Evolutionary conservation across 2,113 vertebrate species (phyloP).

Genomic region (Callocephalon fimbriatum): DNA sequence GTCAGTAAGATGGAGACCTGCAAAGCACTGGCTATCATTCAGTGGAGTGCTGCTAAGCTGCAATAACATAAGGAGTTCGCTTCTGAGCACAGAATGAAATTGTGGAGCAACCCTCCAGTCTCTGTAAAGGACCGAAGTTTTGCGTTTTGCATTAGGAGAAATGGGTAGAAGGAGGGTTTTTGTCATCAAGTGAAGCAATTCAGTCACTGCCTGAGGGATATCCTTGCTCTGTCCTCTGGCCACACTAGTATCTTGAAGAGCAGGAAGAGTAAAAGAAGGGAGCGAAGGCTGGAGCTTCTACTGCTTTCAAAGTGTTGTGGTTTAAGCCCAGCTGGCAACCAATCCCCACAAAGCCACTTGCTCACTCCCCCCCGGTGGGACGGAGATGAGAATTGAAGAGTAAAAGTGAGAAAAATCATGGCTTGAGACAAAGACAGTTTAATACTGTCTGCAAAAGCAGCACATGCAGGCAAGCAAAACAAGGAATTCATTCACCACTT

Average conservation of each 20-base stretch:
- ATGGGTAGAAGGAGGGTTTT: background rate
- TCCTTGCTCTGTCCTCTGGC: background rate
- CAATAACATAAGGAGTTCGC: background rate
- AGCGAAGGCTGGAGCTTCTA: background rate
- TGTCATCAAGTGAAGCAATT: background rate
- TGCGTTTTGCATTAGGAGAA: background rate
- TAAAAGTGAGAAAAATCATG: background rate
- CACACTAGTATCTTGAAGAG: background rate
- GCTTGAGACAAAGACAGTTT: background rate
- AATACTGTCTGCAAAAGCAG: background rate
- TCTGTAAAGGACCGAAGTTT: background rate
- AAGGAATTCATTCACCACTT: background rate
- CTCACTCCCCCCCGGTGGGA: background rate
- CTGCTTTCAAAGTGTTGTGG: background rate
- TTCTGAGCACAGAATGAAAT: background rate
- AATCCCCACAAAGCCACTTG: background rate
- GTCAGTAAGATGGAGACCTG: background rate
- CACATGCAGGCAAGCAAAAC: background rate
- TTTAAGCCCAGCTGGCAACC: background rate
- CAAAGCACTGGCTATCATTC: background rate
- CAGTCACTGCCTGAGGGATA: background rate
- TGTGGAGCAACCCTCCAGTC: background rate
- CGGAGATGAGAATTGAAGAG: background rate
- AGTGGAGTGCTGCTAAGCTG: background rate
- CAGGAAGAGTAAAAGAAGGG: background rate